Base-by-base conservation (phyloP, 2,888 invertebrate species). In the Epirrita christyi region DNA sequence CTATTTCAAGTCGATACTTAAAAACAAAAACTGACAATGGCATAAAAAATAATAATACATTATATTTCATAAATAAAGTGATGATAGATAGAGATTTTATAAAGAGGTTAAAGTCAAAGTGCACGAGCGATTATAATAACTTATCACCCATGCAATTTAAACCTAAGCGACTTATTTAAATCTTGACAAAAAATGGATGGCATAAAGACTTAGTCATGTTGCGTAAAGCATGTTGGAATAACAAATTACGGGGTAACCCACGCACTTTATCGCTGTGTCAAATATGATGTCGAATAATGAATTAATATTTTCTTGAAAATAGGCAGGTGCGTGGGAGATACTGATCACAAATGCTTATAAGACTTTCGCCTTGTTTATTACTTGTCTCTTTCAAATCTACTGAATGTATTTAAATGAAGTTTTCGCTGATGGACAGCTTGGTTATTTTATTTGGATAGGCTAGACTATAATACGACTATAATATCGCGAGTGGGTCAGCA, bases 221-320 rank as follows among this genome's bases (percentile, higher is more conserved):
- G 42, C 47, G 44, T 47, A 60, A 59, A 59, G 1, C 7, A 38
- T 59, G 45, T 45, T 42, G 60, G 48, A 60, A 59, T 54, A 47
- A 59, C 58, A 51, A 60, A 59, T 59, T 62, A 56, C 50, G 53
- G 28, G 38, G 21, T 55, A 60, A 66, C 77, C 77, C 72, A 77
- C 75, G 72, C 74, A 49, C 52, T 57, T 64, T 71, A 72, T 72
- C 65, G 34, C 59, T 61, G 64, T 69, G 65, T 67, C 68, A 69
- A 77, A 72, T 71, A 66, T 68, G 69, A 72, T 74, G 70, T 68
- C 60, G 64, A 64, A 66, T 72, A 72, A 72, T 71, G 63, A 73
- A 73, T 70, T 66, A 62, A 75, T 70, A 64, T 66, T 74, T 71
- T 73, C 63, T 50, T 44, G 8, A 41, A 21, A 44, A 45, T 13